Percentiles rank a stretch among this genome's conserved stretches.
These are phyloP conservation scores for Dicyrtomina minuta DNA, from an alignment of 2,888 invertebrate species.

Conservation along the genomic window DNA sequence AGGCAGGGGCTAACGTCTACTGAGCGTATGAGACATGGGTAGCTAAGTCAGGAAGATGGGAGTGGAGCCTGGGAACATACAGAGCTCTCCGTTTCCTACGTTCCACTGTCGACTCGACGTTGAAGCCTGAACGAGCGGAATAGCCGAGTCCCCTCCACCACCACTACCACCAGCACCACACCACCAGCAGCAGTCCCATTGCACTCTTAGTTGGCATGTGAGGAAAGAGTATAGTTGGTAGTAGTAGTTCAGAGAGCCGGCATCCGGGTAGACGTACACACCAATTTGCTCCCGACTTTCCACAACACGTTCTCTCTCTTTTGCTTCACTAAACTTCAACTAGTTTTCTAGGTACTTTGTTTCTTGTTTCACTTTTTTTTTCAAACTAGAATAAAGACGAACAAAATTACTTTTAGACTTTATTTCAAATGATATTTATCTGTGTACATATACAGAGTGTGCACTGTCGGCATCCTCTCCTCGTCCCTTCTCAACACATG, in stretches of 20 bases:
- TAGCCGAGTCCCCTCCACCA: too few relatives aligned
- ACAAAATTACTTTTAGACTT: conserved; percentile 10
- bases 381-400: conserved; percentile 13
- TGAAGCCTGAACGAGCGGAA: too few relatives aligned
- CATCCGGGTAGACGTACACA: conserved; percentile 43
- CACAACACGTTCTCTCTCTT: conserved; percentile 37
- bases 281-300: conserved; percentile 48
- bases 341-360: conserved; percentile 28
- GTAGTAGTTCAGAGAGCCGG: conserved; percentile 39
- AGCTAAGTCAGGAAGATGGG: too few relatives aligned
- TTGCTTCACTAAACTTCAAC: conserved; percentile 34
- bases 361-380: conserved; percentile 19
- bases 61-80: too few relatives aligned
- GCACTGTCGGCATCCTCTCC: too few relatives aligned
- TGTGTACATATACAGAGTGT: background rate
- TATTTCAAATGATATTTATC: conserved; percentile 14
- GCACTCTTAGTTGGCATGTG: too few relatives aligned
- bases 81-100: background rate
- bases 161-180: too few relatives aligned
- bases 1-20: conserved; percentile 6
- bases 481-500: too few relatives aligned
- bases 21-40: too few relatives aligned
- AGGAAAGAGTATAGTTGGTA: too few relatives aligned
- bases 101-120: background rate
- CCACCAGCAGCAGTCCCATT: too few relatives aligned